phyloP scores from a whole-genome alignment of 2,888 invertebrate genomes.

The Polylopha cassiicola region DNA sequence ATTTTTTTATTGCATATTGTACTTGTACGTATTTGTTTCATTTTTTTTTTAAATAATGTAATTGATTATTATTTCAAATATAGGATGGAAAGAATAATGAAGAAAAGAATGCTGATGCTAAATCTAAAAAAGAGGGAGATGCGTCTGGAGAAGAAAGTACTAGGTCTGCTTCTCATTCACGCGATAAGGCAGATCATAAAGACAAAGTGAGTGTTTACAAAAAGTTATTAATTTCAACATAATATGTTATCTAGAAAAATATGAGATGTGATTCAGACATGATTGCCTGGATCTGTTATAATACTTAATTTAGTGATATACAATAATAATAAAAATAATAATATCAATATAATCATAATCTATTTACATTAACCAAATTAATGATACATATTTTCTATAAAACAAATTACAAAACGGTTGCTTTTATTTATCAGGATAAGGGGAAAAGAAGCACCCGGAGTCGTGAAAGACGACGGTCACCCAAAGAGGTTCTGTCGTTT shows the following conservation, averaged over 20 bases:
- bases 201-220: slow-evolving; percentile 59
- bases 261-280: too few species aligned
- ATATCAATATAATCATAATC: too few species aligned
- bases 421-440: slow-evolving; percentile 38
- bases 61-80: slow-evolving; percentile 27
- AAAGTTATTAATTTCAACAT: too few species aligned
- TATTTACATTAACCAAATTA: too few species aligned
- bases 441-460: slow-evolving; percentile 62
- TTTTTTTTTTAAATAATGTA: neutral
- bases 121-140: slow-evolving; percentile 66
- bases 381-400: too few species aligned
- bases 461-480: slow-evolving; percentile 72
- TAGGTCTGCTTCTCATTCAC: slow-evolving; percentile 52
- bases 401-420: too few species aligned
- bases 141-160: slow-evolving; percentile 56
- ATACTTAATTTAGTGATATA: too few species aligned
- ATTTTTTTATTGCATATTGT: too few species aligned
- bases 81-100: slow-evolving; percentile 58
- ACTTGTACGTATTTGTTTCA: too few species aligned
- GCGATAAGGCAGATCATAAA: slow-evolving; percentile 66
- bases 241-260: too few species aligned
- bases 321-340: too few species aligned
- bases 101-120: slow-evolving; percentile 43
- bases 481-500: slow-evolving; percentile 84
- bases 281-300: too few species aligned